A percentile compares a stretch with the other conserved stretches of the same genome.
phyloP scores from a whole-genome alignment of 2,888 invertebrate species.

The Blastobasis lacticolella region DNA sequence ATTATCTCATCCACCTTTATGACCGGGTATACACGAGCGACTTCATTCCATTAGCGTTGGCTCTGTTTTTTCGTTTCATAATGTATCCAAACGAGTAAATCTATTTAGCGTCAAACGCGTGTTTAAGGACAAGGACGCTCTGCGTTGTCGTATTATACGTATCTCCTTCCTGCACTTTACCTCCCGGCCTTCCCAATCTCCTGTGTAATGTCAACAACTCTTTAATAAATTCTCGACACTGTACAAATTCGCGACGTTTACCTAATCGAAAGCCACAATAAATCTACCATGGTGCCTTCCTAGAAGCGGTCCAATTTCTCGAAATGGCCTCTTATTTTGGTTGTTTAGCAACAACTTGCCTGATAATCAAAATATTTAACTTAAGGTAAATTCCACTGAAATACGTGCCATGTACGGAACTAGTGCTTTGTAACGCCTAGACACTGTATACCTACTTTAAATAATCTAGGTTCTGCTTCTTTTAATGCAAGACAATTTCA shows the following conservation, averaged over 20 bases:
- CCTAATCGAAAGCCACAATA: background rate
- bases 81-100: too few relatives aligned
- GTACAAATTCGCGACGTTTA: background rate
- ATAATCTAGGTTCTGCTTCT: too few relatives aligned
- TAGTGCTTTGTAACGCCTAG: too few relatives aligned
- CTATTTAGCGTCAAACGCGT: too few relatives aligned
- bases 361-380: conserved; percentile 6
- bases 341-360: conserved; percentile 6
- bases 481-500: too few relatives aligned
- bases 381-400: background rate
- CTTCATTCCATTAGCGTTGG: too few relatives aligned
- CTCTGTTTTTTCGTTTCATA: too few relatives aligned
- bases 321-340: conserved; percentile 5
- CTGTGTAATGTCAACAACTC: background rate
- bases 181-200: background rate
- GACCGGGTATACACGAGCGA: background rate
- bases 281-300: background rate
- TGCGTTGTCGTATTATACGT: too few relatives aligned
- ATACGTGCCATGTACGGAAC: too few relatives aligned
- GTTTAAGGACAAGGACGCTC: too few relatives aligned
- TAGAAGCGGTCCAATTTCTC: background rate
- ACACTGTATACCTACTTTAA: too few relatives aligned
- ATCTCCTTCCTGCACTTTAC: too few relatives aligned
- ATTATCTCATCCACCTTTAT: conserved; percentile 3
- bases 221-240: background rate